phyloP scores from a whole-genome alignment of 2,113 vertebrate species.

The Dicentrarchus labrax region DNA sequence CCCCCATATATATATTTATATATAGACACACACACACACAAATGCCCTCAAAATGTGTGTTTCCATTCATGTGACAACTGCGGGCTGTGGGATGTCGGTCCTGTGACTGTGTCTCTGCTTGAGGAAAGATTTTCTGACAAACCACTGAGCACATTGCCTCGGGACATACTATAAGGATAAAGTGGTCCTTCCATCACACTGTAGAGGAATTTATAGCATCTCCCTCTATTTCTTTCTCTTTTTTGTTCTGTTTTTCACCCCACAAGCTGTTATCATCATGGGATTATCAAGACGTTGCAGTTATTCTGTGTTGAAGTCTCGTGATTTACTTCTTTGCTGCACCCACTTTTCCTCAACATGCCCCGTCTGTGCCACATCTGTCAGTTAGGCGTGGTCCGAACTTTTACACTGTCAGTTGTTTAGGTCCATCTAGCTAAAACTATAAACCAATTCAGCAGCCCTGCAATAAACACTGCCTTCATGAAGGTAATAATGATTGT shows the following conservation, averaged over 20 bases:
- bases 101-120: constrained; percentile 42
- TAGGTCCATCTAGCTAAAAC: not conserved
- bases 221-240: not conserved
- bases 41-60: not conserved
- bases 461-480: not conserved
- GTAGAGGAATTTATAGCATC: constrained; percentile 18
- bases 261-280: not conserved
- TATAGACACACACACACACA: not conserved
- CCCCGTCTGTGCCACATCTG: not conserved
- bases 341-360: not conserved
- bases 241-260: not conserved
- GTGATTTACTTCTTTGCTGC: constrained; percentile 8
- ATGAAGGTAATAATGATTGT: not conserved
- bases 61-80: constrained; percentile 42
- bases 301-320: constrained; percentile 13
- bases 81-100: constrained; percentile 28
- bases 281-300: not conserved
- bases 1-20: no score
- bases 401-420: not conserved
- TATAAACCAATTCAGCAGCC: not conserved
- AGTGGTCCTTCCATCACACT: constrained; percentile 3
- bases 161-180: constrained; percentile 3
- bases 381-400: not conserved
- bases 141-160: not conserved
- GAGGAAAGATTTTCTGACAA: constrained; percentile 15